These are phyloP conservation scores for Xyrichtys novacula DNA, from an alignment of 2,797 vertebrate genomes.

Conservation along the genomic window DNA sequence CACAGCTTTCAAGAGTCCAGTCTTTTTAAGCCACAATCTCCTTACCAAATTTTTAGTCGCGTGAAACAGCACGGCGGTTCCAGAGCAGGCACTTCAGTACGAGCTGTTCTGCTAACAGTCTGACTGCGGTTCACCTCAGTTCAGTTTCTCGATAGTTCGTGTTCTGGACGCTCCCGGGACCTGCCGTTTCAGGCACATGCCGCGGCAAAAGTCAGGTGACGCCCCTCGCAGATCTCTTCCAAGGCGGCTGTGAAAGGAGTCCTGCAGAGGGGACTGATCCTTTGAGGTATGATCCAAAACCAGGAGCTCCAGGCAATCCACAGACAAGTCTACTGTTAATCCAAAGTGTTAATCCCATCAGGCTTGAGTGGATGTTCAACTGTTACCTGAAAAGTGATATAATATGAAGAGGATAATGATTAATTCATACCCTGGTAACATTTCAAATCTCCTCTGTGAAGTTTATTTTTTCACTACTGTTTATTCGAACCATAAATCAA, in stretches of 20 bases:
- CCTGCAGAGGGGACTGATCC: constrained; percentile 14
- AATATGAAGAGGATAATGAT: background rate
- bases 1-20: constrained; percentile 66
- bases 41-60: constrained; percentile 52
- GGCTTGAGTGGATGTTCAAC: constrained; percentile 30
- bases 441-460: too few species aligned
- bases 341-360: constrained; percentile 8
- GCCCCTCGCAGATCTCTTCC: background rate
- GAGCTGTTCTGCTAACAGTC: constrained; percentile 47
- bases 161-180: background rate
- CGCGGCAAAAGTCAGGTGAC: constrained; percentile 18
- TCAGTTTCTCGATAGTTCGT: constrained; percentile 22
- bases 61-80: constrained; percentile 63
- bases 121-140: constrained; percentile 48
- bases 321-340: background rate
- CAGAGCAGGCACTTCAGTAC: constrained; percentile 82
- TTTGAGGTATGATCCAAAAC: constrained; percentile 35
- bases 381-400: constrained; percentile 55
- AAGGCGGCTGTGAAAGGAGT: background rate
- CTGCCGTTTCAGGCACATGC: constrained; percentile 23
- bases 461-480: too few species aligned
- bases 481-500: too few species aligned
- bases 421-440: too few species aligned
- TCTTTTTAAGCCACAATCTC: constrained; percentile 60
- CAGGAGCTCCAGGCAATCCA: constrained; percentile 7